Percentiles rank a stretch among this genome's conserved stretches.
Conservation (phyloP, 2,888 invertebrate species). For the Pachycephus smyrnensis region DNA sequence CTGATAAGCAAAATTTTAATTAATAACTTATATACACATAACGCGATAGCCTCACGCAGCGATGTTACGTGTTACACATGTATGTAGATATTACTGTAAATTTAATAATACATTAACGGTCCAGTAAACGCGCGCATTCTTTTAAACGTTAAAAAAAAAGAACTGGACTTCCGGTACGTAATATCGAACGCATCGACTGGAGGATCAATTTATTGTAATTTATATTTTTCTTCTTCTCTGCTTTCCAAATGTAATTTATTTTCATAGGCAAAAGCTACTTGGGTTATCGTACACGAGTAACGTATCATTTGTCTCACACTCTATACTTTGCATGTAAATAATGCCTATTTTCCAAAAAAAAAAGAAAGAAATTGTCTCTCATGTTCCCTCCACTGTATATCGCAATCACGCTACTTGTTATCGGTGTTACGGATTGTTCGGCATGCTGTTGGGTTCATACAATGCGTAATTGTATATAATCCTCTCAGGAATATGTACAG, state of each 20-base stretch:
- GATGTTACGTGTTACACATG: background rate
- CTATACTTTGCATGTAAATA: slow-evolving; percentile 94
- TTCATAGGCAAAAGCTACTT: slow-evolving; percentile 10
- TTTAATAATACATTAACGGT: background rate
- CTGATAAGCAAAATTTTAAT: slow-evolving; percentile 9
- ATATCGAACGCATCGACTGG: slow-evolving; percentile 2
- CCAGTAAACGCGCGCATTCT: background rate
- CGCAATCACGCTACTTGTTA: background rate
- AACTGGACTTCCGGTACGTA: background rate
- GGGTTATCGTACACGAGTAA: slow-evolving; percentile 33
- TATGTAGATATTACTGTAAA: background rate
- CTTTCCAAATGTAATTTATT: background rate
- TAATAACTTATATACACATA: background rate
- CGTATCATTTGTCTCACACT: slow-evolving; percentile 73
- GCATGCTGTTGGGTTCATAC: background rate
- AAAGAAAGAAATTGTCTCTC: background rate
- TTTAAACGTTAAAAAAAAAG: background rate
- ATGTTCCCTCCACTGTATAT: background rate
- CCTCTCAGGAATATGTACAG: background rate
- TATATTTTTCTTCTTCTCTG: background rate
- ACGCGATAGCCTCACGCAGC: background rate
- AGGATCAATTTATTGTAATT: slow-evolving; percentile 13
- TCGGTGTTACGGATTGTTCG: background rate
- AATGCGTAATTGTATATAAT: background rate
- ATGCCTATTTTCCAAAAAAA: slow-evolving; percentile 82